Percentiles rank a stretch among this genome's conserved stretches.
Conservation (phyloP, 2,113 vertebrate species). For the Eira barbara region DNA sequence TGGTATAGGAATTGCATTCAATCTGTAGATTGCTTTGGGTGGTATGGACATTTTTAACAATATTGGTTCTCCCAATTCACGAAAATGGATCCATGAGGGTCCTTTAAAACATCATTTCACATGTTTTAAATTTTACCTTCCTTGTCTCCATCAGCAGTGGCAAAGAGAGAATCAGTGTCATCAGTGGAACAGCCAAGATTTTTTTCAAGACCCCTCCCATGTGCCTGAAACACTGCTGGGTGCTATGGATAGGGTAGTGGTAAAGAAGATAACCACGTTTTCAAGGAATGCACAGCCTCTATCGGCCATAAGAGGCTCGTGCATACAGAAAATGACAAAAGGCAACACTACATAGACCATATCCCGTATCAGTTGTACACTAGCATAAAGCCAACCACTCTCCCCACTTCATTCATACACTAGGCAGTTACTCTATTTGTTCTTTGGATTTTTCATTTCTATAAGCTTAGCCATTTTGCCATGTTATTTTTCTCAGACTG, state of each 20-base stretch:
- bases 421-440: fast-evolving
- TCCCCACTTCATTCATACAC: background rate
- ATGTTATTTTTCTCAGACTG: background rate
- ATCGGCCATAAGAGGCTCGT: fast-evolving
- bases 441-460: background rate
- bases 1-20: background rate
- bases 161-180: background rate
- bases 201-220: fast-evolving
- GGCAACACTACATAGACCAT: fast-evolving
- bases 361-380: fast-evolving
- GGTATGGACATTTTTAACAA: background rate
- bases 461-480: background rate
- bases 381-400: background rate
- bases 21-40: background rate
- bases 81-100: background rate
- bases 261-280: fast-evolving
- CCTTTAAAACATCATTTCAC: background rate
- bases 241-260: fast-evolving
- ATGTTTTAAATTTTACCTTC: background rate
- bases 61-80: background rate
- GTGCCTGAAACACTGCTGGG: background rate
- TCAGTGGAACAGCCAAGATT: background rate
- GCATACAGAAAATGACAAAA: fast-evolving
- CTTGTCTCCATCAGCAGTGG: background rate
- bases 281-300: background rate